Evolutionary conservation across 2,113 vertebrate species (phyloP), one percentile per base, ranked within the genome.

Genomic region (Phocoena phocoena): DNA sequence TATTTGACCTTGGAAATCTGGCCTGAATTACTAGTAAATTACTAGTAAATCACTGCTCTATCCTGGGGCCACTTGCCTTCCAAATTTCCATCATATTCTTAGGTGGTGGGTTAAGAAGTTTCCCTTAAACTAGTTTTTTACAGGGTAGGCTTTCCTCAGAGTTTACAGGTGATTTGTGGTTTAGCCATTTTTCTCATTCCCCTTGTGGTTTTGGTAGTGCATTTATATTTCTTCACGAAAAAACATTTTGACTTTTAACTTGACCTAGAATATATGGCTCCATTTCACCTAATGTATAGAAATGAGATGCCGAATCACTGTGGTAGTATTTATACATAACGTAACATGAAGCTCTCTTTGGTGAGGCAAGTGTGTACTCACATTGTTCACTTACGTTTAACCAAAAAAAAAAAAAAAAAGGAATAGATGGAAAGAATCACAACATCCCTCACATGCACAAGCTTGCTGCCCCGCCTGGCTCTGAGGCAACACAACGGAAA

Each of bases 121-220:
- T 36, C 31, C 65, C 14, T 76, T 38, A 31, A 36, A 71, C 25
- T 67, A 14, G 1, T 65, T 67, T 41, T 77, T 47, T n/a, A 79
- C 11, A 53, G 68, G 18, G 38, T 50, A 67, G 18, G 8, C 15
- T 82, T 96, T 88, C 50, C 28, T 84, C 18, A 33, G 36, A 84
- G 6, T 82, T 73, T 82, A 79, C 83, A 87, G 36, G 41, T 10
- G 3, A 26, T 50, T 95, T 47, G 2, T 33, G 2, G 38, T n/a
- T 91, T 83, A 60, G 36, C 21, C 33, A 33, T 53, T 88, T 93
- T 58, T 86, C 33, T 80, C 38, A 28, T 96, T 93, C 26, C 7
- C 17, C 1, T 84, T 82, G 10, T 23, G 47, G n/a, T 84, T 96
- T 81, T 70, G 60, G 44, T 18, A 73, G 9, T 67, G 8, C 2